Evolutionary conservation across 1,140 invertebrate genomes (phyloP), one percentile per base, ranked within the genome.

Genomic region (Acromyrmex charruanus): DNA sequence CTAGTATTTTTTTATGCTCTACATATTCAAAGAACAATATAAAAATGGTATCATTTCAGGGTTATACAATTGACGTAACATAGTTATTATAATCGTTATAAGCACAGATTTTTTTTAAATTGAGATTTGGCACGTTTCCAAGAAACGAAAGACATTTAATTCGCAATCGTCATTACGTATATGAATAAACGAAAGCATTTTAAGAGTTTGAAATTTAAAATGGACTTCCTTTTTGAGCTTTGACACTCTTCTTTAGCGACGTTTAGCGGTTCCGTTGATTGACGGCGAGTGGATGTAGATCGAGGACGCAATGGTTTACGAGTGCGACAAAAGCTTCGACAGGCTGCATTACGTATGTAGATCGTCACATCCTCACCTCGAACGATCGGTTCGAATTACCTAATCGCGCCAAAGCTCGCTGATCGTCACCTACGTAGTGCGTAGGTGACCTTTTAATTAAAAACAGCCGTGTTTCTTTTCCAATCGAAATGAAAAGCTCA

Each of bases 221-320:
- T 55, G 9, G 28, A 55, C 28, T 55, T 35, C 12, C 25, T 55
- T 35, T 55, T 72, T 16, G 7, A 31, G 6, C 12, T 14, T 25
- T 51, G 66, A 66, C 61, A 65, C 18, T 79, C n/a, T 44, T 59
- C 7, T 58, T 74, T 59, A 59, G 53, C 80, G 18, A 21, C 89
- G 87, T 93, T 94, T 93, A 94, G 88, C 91, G 87, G 91, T 91
- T 93, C 88, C 88, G 88, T 88, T 88, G 92, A 92, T 92, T 90
- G 92, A 91, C 92, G 86, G 88, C 86, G 28, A 55, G 86, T 91
- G 82, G 92, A 94, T 94, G 91, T 93, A 92, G 93, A 94, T 93
- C 93, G 93, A 94, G 93, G 94, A 92, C 94, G 81, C 84, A 77
- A 16, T 51, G 74, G 88, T 81, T 91, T 90, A 88, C 80, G 86